These are phyloP conservation scores for Bucorvus abyssinicus DNA, from an alignment of 2,797 vertebrate species.

Conservation along the genomic window DNA sequence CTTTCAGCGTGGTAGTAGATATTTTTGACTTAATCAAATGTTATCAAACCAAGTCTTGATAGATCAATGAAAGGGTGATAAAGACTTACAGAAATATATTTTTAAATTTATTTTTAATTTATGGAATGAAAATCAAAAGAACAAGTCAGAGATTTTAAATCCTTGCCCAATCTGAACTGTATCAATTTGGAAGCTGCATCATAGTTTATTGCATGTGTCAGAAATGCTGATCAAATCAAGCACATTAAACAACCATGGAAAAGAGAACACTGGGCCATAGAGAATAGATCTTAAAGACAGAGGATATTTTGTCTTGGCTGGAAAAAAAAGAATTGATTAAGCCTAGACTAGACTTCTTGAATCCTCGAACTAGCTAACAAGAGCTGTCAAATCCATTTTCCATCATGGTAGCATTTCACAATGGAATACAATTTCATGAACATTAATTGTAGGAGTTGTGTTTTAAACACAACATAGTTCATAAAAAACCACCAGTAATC, in stretches of 20 bases:
- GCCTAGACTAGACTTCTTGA: background rate
- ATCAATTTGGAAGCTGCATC: background rate
- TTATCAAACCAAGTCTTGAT: background rate
- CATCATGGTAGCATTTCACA: background rate
- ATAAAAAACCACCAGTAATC: background rate
- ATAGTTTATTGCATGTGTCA: background rate
- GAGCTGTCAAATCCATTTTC: background rate
- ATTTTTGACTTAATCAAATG: background rate
- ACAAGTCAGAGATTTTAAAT: background rate
- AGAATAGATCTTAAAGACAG: background rate
- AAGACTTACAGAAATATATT: background rate
- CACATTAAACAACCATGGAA: background rate
- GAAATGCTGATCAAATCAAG: background rate
- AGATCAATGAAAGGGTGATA: background rate
- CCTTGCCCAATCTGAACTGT: background rate
- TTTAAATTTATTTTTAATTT: background rate
- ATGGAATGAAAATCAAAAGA: background rate
- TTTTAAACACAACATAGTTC: background rate
- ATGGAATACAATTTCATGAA: background rate
- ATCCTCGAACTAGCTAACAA: background rate
- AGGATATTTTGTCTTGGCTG: background rate
- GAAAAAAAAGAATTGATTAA: background rate
- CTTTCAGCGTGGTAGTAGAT: background rate
- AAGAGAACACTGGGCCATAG: background rate
- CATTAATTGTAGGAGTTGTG: background rate